phyloP scores from a whole-genome alignment of 2,113 vertebrate species.

The Oriolus oriolus region DNA sequence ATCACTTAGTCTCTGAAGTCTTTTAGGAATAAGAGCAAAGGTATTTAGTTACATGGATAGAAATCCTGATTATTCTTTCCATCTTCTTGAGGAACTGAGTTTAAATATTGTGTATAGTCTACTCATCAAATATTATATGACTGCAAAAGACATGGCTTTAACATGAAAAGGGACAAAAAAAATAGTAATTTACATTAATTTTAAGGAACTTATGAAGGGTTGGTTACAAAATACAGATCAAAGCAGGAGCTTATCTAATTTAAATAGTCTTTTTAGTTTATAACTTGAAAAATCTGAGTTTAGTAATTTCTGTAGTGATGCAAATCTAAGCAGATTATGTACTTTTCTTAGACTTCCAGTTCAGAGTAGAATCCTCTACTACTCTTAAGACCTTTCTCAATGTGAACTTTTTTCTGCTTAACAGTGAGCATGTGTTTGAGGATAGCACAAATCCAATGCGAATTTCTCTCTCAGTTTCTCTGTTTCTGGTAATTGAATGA shows the following conservation, averaged over 20 bases:
- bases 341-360: neutral
- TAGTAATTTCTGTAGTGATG: neutral
- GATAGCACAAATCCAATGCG: neutral
- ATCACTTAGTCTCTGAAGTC: neutral
- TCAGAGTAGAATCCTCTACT: neutral
- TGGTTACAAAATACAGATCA: neutral
- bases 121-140: neutral
- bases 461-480: neutral
- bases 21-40: neutral
- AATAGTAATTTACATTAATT: neutral
- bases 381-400: neutral
- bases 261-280: neutral
- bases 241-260: neutral
- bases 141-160: neutral
- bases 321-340: neutral
- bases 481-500: neutral
- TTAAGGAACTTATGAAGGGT: accelerated
- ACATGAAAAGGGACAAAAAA: neutral
- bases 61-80: neutral
- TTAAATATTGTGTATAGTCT: neutral
- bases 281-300: neutral
- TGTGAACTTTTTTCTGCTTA: neutral
- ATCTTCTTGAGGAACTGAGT: neutral
- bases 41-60: neutral
- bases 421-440: neutral